Conservation (phyloP, 1,140 invertebrate species). For the Thalassaphorura encarpata region DNA sequence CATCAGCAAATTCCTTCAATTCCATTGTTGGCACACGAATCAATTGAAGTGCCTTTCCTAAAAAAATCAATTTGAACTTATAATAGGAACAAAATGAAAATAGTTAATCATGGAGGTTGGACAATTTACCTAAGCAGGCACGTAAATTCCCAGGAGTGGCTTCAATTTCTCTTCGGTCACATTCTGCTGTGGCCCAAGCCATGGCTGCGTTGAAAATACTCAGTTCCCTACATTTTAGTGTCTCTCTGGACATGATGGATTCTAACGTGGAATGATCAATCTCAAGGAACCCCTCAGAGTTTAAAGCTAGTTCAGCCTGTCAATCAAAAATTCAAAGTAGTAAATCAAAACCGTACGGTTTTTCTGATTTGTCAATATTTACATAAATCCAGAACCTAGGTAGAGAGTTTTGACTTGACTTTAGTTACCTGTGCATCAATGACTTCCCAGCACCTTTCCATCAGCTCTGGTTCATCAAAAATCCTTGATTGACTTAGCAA, state of each 20-base stretch:
- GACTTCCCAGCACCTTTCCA: constrained; percentile 91
- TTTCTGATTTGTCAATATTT: too few relatives aligned
- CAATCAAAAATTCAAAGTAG: constrained; percentile 36
- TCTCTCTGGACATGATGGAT: constrained; percentile 75
- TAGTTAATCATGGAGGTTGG: constrained; percentile 1
- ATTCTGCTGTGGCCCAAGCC: constrained; percentile 78
- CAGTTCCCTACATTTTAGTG: constrained; percentile 82
- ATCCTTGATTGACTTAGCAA: constrained; percentile 78
- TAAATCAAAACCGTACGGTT: too few relatives aligned
- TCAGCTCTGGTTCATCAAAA: constrained; percentile 84
- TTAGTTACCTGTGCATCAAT: constrained; percentile 72
- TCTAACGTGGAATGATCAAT: constrained; percentile 81
- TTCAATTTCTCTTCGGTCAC: constrained; percentile 64
- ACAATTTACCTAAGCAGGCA: constrained; percentile 41
- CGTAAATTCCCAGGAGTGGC: constrained; percentile 52
- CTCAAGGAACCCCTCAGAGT: constrained; percentile 85
- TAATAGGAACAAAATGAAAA: background rate
- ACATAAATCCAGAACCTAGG: too few relatives aligned
- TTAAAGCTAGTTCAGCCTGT: constrained; percentile 83
- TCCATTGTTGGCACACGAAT: constrained; percentile 83
- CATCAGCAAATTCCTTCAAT: constrained; percentile 82
- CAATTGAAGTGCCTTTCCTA: constrained; percentile 55
- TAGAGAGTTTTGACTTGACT: too few relatives aligned
- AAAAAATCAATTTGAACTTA: constrained; percentile 39
- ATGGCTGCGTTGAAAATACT: constrained; percentile 80